Base-by-base conservation (phyloP, 1,140 invertebrate genomes). In the Drepana arcuata region DNA sequence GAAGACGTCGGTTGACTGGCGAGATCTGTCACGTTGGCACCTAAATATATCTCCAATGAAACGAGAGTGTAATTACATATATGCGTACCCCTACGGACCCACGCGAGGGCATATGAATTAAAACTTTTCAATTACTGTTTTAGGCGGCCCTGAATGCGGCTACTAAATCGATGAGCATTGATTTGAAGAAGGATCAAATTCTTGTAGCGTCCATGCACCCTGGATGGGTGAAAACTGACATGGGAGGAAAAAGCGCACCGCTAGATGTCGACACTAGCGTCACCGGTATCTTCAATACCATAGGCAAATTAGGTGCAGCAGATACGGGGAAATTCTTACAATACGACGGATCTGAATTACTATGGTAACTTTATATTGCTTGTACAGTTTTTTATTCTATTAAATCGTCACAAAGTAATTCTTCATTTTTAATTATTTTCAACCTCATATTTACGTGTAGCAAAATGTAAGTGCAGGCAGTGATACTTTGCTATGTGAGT, bases 221-320 rank as follows among this genome's bases (percentile, higher is more conserved):
- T 1, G 95, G 95, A 1, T 97, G 95, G 95, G 93, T 96, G 0
- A 88, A 90, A 56, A 97, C 95, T 0, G 92, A 93, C 39, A 92
- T 97, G 93, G 95, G 95, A 2, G 93, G 94, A 6, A 70, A 78
- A 29, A 91, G 90, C 50, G 95, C 95, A 1, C 89, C 89, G 0
- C 61, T 95, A 7, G 88, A 90, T 34, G 72, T 93, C 7, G 83
- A 90, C 25, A 84, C 87, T 1, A 91, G 91, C 61, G 86, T 89
- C 0, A 49, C 47, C 0, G 78, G 85, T 4, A 90, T 96, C 14
- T 64, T 96, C 3, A 69, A 87, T 7, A 89, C 90, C 1, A 64
- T 96, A 7, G 42, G 79, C 16, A 82, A 71, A 1, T 62, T 95
- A 1, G 83, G 79, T 10, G 87, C 90, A 41, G 51, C 84, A 24